Percentiles rank a stretch among this genome's conserved stretches.
Conservation (phyloP, 2,113 vertebrate genomes). For the Tinamus guttatus region DNA sequence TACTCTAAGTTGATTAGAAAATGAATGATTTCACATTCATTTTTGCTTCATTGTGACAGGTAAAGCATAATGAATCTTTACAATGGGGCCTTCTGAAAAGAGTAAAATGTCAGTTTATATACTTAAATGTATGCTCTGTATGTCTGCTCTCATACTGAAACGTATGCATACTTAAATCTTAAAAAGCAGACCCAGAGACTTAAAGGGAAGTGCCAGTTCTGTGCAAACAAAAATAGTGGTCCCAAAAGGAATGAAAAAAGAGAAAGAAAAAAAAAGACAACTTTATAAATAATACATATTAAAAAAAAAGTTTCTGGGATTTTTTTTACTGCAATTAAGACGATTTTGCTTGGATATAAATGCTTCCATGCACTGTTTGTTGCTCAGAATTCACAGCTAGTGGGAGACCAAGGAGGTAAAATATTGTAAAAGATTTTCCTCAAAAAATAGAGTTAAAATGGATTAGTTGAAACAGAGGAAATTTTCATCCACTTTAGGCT, state of each 20-base stretch:
- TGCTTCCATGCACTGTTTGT: neutral
- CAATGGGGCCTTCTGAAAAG: constrained; percentile 6
- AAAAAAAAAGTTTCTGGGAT: neutral
- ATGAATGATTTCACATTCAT: constrained; percentile 30
- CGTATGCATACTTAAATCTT: neutral
- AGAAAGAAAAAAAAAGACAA: neutral
- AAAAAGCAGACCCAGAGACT: constrained; percentile 10
- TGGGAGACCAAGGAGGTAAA: neutral
- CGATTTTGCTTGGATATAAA: neutral
- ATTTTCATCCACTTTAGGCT: neutral
- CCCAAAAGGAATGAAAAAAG: neutral
- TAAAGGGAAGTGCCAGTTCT: neutral
- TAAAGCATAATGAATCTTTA: constrained; percentile 41
- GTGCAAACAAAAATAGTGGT: neutral
- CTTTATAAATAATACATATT: neutral
- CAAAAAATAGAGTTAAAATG: neutral
- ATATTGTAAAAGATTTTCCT: neutral
- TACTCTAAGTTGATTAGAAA: constrained; percentile 2
- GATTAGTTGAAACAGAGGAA: constrained; percentile 2
- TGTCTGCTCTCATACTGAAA: too few relatives aligned
- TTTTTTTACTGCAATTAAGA: neutral
- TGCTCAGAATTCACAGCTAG: neutral
- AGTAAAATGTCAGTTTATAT: neutral
- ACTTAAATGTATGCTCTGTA: neutral
- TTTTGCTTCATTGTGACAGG: constrained; percentile 37